These are phyloP conservation scores for Sarcophaga bullata DNA, from an alignment of 1,140 invertebrate species.

Conservation along the genomic window DNA sequence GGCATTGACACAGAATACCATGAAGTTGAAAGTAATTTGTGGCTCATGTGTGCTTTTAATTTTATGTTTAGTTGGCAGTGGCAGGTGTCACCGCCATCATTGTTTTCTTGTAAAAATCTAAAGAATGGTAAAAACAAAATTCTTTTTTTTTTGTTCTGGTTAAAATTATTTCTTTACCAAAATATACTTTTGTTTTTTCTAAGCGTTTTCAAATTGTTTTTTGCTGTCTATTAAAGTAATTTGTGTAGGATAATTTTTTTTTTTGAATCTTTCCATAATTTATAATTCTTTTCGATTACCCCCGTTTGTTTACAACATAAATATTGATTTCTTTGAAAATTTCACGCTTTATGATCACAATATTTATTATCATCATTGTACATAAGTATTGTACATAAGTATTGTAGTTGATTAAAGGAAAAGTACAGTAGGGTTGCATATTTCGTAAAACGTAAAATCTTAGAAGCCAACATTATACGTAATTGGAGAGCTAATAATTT, in stretches of 20 bases:
- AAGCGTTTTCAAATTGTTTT: background rate
- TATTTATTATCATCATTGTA: background rate
- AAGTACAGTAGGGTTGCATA: background rate
- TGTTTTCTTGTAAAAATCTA: background rate
- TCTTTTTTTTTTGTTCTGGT: too few species aligned
- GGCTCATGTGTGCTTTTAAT: background rate
- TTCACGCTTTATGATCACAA: background rate
- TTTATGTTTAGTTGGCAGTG: background rate
- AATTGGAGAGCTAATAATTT: too few species aligned
- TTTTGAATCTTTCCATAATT: background rate
- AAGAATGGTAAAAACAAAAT: background rate
- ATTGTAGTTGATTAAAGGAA: background rate
- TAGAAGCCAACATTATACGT: too few species aligned
- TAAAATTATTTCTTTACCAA: too few species aligned
- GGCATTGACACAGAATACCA: conserved; percentile 20
- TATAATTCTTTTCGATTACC: background rate
- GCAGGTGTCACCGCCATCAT: background rate
- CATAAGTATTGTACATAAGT: background rate
- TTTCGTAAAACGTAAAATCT: too few species aligned
- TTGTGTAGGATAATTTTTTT: too few species aligned
- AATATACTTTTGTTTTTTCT: conserved; percentile 14
- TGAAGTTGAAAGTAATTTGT: background rate
- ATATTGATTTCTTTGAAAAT: background rate
- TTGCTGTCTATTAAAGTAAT: background rate
- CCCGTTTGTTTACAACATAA: background rate